These are phyloP conservation scores for Falco rusticolus DNA, from an alignment of 2,797 vertebrate species.

Conservation along the genomic window DNA sequence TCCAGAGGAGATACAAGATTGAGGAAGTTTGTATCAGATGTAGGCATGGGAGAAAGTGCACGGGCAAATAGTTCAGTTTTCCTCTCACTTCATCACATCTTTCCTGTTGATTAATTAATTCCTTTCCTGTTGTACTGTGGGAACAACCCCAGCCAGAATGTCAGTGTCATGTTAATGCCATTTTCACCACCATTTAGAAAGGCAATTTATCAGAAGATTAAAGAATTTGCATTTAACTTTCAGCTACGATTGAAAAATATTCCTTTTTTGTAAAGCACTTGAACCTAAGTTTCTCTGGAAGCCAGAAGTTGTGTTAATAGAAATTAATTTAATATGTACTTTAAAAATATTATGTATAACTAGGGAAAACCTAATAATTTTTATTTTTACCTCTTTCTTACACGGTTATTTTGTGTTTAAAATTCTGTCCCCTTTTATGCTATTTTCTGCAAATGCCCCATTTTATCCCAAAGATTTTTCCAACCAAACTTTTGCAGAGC, in stretches of 20 bases:
- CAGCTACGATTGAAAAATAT: background rate
- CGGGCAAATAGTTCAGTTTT: background rate
- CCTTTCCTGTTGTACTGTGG: background rate
- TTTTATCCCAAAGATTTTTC: background rate
- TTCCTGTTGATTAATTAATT: background rate
- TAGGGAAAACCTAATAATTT: background rate
- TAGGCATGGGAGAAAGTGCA: background rate
- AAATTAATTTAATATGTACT: background rate
- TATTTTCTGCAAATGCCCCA: background rate
- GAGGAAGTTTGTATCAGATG: background rate
- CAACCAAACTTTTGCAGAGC: background rate
- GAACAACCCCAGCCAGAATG: background rate
- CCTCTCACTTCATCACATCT: background rate
- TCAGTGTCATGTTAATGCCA: background rate
- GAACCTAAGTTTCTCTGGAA: background rate
- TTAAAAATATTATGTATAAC: background rate
- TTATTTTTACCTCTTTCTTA: background rate
- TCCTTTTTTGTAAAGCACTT: background rate
- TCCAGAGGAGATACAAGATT: background rate
- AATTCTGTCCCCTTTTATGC: background rate
- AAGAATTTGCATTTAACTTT: background rate
- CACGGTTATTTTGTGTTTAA: background rate
- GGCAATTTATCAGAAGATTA: background rate
- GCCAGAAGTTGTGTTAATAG: background rate
- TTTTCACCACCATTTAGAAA: background rate